Base-by-base conservation (phyloP, 2,888 invertebrate genomes). In the Allophyes oxyacanthae region DNA sequence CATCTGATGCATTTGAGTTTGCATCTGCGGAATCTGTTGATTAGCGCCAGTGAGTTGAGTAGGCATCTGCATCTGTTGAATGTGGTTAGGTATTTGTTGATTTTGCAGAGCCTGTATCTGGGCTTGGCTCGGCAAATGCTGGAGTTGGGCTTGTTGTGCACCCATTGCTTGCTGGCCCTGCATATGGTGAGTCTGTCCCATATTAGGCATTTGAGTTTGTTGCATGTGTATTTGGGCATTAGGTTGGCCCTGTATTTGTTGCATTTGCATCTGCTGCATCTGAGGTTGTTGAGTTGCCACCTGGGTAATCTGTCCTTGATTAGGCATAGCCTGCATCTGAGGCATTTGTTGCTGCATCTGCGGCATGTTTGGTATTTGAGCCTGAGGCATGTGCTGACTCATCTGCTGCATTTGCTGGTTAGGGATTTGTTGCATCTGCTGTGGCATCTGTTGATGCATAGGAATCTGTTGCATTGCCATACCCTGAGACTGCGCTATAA, bases 61-160 rank as follows among this genome's bases (percentile, higher is more conserved):
- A 45, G 92, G 90, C 85, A 94, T 91, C 76, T 94, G 94, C 88
- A 94, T 94, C 69, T 94, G 92, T 69, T 94, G 94, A 83, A 94
- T 94, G 68, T 95, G 95, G 75, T 94, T 92, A 75, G 91, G 93
- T 63, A 95, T 91, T 78, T 95, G 95, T 76, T 95, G 95, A 62
- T 90, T 92, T 71, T 94, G 94, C 64, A 94, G 78, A 28, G 94
- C 93, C 74, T 94, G 95, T 51, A 94, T 94, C 74, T 94, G 94
- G 32, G 93, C 92, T 73, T 94, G 94, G 76, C 91, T 94, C 51
- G 91, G 90, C 78, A 93, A 85, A 75, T 94, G 94, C 68, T 94
- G 94, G 42, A 94, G 85, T 76, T 93, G 94, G n/a, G 93, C 85
- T 63, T 94, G 94, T 64, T 94, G 94, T 8, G 89, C 83, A 8